These are phyloP conservation scores for Lindbergichthys nudifrons DNA, from an alignment of 2,797 vertebrate genomes.

Conservation along the genomic window DNA sequence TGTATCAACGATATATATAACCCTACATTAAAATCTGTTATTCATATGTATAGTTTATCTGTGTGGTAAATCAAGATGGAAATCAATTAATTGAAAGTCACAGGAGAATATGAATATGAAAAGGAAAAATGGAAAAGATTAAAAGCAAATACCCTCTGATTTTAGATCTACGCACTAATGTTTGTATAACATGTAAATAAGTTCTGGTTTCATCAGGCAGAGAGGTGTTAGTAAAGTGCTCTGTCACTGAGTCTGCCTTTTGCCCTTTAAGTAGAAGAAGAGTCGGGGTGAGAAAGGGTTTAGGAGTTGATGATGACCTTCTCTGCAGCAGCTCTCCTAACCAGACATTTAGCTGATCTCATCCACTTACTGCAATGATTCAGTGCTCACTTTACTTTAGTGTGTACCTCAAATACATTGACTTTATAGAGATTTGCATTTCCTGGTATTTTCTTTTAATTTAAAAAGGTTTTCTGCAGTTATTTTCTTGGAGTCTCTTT, in stretches of 20 bases:
- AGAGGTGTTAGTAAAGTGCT: not conserved
- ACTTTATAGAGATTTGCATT: too few species aligned
- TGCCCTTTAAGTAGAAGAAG: not conserved
- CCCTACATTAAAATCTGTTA: too few species aligned
- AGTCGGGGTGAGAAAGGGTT: slow-evolving; percentile 1
- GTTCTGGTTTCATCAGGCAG: not conserved
- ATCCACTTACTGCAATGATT: not conserved
- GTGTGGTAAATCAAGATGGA: not conserved
- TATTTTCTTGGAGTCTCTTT: not conserved
- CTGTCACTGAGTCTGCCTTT: not conserved
- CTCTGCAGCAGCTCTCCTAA: slow-evolving; percentile 32
- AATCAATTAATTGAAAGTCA: not conserved
- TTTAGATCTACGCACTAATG: too few species aligned
- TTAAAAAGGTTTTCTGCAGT: not conserved
- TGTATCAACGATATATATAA: not conserved
- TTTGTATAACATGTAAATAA: not conserved
- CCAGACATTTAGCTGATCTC: not conserved
- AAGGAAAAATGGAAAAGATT: not conserved
- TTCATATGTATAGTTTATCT: too few species aligned
- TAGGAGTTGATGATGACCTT: not conserved
- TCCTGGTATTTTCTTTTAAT: not conserved
- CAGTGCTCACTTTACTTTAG: not conserved
- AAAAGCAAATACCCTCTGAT: not conserved
- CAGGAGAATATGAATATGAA: not conserved
- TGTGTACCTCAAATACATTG: not conserved